A percentile compares a stretch with the other conserved stretches of the same genome.
Evolutionary conservation across 2,113 vertebrate species (phyloP).

Genomic region (Peucedramus taeniatus): DNA sequence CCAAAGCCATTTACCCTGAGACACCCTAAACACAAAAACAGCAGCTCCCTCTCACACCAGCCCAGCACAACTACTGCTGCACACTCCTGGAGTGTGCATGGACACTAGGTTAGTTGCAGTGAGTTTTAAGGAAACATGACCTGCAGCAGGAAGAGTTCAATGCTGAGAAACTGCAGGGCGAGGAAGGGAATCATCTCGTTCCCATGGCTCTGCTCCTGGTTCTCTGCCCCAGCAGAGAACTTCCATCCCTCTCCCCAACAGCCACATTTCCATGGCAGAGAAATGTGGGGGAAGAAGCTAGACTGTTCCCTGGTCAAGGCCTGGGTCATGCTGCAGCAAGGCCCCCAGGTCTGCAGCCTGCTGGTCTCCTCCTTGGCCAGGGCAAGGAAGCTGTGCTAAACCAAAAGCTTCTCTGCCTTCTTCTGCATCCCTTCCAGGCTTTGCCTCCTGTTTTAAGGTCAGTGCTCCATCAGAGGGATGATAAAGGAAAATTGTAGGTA

Average conservation of each 20-base stretch:
- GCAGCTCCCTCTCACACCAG: neutral
- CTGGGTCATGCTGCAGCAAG: neutral
- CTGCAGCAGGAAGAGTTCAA: neutral
- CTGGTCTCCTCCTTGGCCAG: accelerated
- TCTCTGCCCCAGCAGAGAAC: neutral
- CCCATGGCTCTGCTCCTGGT: neutral
- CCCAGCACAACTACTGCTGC: neutral
- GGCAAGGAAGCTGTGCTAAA: neutral
- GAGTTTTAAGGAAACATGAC: neutral
- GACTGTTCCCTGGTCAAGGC: neutral
- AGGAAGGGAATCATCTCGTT: neutral
- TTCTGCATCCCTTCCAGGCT: neutral
- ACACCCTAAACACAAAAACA: neutral
- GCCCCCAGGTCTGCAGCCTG: neutral
- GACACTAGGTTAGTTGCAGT: neutral
- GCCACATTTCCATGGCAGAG: neutral
- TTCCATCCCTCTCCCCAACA: neutral
- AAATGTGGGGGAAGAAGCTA: neutral
- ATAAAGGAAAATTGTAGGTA: neutral
- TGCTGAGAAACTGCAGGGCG: neutral
- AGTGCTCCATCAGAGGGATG: neutral
- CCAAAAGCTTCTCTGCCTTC: neutral
- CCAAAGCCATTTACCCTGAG: neutral
- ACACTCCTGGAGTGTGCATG: neutral
- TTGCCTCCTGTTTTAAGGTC: neutral